A percentile compares a stretch with the other conserved stretches of the same genome.
Conservation (phyloP, 2,797 vertebrate species). For the Chiloscyllium punctatum region DNA sequence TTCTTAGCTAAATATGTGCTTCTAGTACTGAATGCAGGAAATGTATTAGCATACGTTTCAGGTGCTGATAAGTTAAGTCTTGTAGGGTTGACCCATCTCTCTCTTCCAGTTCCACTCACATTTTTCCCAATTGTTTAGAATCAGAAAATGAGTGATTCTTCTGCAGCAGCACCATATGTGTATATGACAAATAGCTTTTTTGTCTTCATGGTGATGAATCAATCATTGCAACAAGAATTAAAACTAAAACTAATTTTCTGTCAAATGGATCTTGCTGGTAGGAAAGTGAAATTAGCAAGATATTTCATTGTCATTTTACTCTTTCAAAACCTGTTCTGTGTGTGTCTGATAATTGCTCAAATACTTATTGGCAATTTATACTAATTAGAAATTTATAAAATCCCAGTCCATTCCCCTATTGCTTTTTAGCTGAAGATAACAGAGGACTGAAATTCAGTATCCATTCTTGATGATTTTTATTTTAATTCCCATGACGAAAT, state of each 20-base stretch:
- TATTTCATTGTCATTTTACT: neutral
- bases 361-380: neutral
- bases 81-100: neutral
- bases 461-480: neutral
- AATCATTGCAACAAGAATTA: neutral
- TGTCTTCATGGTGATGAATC: neutral
- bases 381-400: neutral
- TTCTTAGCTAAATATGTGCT: too few species aligned
- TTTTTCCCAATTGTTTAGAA: neutral
- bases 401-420: too few species aligned
- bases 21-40: neutral
- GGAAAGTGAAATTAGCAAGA: neutral
- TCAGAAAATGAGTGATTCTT: neutral
- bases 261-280: neutral
- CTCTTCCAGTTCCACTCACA: neutral
- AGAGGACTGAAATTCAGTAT: neutral
- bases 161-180: neutral
- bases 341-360: neutral
- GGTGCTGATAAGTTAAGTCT: neutral
- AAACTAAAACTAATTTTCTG: neutral
- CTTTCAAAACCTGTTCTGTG: neutral
- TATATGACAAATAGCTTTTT: neutral
- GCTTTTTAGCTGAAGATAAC: neutral
- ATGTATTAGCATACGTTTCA: neutral
- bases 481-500: neutral